phyloP scores from a whole-genome alignment of 2,113 vertebrate species.

The Charina bottae region DNA sequence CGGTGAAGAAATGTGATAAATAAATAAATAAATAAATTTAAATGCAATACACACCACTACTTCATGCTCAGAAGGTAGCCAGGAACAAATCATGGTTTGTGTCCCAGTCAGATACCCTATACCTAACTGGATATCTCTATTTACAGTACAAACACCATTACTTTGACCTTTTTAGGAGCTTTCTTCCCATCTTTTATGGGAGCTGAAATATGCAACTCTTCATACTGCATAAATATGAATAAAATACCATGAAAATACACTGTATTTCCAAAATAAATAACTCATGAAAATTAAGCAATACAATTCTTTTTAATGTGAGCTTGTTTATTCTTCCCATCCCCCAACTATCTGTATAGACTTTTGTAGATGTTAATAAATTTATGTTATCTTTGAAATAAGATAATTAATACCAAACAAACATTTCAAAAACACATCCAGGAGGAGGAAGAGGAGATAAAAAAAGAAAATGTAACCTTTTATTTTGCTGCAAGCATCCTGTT shows the following conservation, averaged over 20 bases:
- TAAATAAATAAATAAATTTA: too few relatives aligned
- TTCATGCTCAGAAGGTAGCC: neutral
- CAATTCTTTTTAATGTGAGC: slow-evolving; percentile 6
- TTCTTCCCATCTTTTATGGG: neutral
- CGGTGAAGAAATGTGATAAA: too few relatives aligned
- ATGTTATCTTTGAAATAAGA: slow-evolving; percentile 18
- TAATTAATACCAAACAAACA: neutral
- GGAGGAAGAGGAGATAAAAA: neutral
- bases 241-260: neutral
- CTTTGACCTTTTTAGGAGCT: neutral
- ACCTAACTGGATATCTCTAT: neutral
- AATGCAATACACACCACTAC: neutral
- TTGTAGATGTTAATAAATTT: neutral
- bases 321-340: too few relatives aligned
- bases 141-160: neutral
- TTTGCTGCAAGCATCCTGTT: neutral
- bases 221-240: neutral
- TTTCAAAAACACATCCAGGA: neutral
- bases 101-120: neutral
- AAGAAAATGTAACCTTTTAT: slow-evolving; percentile 4
- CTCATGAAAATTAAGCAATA: neutral
- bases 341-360: neutral
- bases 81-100: neutral
- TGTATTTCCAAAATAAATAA: neutral
- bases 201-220: neutral